Base-by-base conservation (phyloP, 2,888 invertebrate species). In the Pecten maximus region DNA sequence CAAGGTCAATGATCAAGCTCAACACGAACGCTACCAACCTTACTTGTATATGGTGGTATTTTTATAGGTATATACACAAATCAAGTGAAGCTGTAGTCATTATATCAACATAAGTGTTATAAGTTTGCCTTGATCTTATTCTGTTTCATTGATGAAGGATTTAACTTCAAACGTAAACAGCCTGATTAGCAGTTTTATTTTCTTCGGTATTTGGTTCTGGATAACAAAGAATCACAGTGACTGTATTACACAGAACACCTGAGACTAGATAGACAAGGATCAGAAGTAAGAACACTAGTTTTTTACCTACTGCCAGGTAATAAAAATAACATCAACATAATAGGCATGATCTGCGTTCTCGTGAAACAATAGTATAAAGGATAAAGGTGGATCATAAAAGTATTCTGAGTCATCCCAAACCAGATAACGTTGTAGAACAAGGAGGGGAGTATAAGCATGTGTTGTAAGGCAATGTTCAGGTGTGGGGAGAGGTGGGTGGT, bases 281-380 rank as follows among this genome's bases (percentile, higher is more conserved):
- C 74, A 74, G 74, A 74, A 74, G 74, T 6, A 74, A 74, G n/a
- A 54, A n/a, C 54, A 3, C 1, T 19, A 54, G 19, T 54, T 54
- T 60, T 74, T 74, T 74, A 74, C 74, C 74, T 74, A 74, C 74
- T 16, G 35, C 10, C 15, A 74, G 16, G 74, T 35, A 6, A 74
- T 74, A 74, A 74, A 74, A 74, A 10, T 74, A 74, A 74, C 74
- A 74, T 74, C 28, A 74, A 74, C 28, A 74, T 74, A 74, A 74
- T 74, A 74, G 35, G 74, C 35, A 74, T 74, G 74, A 74, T 74
- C 35, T 74, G 74, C 23, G 74, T 74, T 35, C 74, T 74, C 74
- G 35, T 23, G 74, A 74, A 74, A 74, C 74, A 74, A 74, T 35
- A 28, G 74, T 74, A 16, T 28, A 74, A 74, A 74, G 74, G 28